These are phyloP conservation scores for Argyrosomus regius DNA, from an alignment of 2,797 vertebrate species.

Conservation along the genomic window DNA sequence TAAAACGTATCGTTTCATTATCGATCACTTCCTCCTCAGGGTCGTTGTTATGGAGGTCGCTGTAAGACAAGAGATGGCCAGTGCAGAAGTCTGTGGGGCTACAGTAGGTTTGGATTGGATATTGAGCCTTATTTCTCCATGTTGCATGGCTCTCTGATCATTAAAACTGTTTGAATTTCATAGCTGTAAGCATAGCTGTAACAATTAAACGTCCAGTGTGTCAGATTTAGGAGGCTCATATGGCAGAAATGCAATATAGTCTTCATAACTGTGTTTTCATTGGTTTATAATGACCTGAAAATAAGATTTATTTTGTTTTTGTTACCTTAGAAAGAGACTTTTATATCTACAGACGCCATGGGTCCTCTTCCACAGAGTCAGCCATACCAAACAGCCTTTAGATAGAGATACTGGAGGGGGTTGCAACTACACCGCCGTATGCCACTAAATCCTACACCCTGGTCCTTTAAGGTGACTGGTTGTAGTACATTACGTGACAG, in stretches of 20 bases:
- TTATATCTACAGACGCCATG: too few relatives aligned
- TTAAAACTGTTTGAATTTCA: neutral
- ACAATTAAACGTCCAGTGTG: neutral
- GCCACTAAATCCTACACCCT: too few relatives aligned
- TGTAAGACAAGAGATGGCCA: constrained; percentile 96
- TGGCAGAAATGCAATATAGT: too few relatives aligned
- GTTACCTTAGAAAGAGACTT: too few relatives aligned
- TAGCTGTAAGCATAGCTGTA: neutral
- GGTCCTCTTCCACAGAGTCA: too few relatives aligned
- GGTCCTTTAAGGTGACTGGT: neutral
- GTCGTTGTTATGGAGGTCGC: constrained; percentile 95
- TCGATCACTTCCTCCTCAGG: constrained; percentile 78
- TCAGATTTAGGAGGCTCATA: too few relatives aligned
- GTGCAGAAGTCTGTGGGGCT: constrained; percentile 93
- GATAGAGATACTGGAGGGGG: too few relatives aligned
- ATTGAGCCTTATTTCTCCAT: neutral
- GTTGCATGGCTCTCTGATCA: constrained; percentile 11
- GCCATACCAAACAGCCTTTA: too few relatives aligned
- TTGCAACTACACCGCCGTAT: too few relatives aligned
- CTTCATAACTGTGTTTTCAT: too few relatives aligned
- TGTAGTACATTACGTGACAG: neutral
- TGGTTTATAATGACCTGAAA: too few relatives aligned
- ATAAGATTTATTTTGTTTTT: too few relatives aligned
- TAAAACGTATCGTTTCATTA: neutral
- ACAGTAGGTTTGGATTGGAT: constrained; percentile 86